phyloP scores from a whole-genome alignment of 2,797 vertebrate species.

The Crenichthys baileyi region DNA sequence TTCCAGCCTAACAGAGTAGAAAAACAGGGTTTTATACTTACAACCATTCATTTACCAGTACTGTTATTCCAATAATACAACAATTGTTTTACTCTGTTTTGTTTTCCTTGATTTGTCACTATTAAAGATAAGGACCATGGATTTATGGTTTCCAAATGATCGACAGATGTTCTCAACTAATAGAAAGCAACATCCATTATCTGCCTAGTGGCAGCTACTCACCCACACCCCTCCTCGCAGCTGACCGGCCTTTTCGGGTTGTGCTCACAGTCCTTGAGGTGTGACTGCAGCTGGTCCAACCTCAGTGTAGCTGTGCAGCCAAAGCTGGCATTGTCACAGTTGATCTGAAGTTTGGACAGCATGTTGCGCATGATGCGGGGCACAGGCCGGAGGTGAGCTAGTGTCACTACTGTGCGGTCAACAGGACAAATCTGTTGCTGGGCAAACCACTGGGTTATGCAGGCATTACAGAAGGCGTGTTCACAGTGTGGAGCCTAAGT shows the following conservation, averaged over 20 bases:
- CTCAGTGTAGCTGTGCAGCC: constrained; percentile 94
- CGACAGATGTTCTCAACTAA: background rate
- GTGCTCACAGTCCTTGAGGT: constrained; percentile 98
- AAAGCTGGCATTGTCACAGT: constrained; percentile 94
- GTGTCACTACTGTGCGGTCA: constrained; percentile 97
- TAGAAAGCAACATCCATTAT: too few species aligned
- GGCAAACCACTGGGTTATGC: constrained; percentile 99
- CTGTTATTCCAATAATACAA: background rate
- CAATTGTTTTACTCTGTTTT: background rate
- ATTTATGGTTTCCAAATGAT: background rate
- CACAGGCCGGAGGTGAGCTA: constrained; percentile 96
- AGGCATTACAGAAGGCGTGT: constrained; percentile 99
- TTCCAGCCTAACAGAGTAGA: constrained; percentile 83
- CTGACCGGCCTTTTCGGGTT: constrained; percentile 97
- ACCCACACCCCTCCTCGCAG: constrained; percentile 98
- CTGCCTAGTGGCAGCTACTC: constrained; percentile 62
- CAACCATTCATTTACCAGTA: background rate
- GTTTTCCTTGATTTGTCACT: background rate
- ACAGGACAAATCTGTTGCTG: constrained; percentile 99
- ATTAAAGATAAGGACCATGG: background rate
- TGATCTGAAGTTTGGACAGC: constrained; percentile 98
- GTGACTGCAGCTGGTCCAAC: constrained; percentile 95
- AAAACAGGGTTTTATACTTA: background rate
- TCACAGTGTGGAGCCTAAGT: constrained; percentile 95
- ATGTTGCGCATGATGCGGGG: constrained; percentile 99